Conservation (phyloP, 2,888 invertebrate species). For the Maniola hyperantus region DNA sequence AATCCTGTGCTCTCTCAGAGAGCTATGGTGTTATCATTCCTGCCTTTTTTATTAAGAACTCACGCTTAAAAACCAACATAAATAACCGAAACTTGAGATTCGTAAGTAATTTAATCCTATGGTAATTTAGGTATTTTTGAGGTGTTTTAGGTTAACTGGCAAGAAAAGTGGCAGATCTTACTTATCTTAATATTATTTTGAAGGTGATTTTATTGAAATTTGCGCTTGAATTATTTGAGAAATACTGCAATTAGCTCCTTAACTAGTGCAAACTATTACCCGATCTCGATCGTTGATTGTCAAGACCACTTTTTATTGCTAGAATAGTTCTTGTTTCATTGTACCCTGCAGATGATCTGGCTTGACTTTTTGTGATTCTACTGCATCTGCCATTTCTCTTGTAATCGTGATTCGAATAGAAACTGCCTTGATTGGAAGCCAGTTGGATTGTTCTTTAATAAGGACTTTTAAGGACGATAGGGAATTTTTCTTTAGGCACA, state of each 20-base stretch:
- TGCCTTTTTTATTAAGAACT: no score
- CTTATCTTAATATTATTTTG: no score
- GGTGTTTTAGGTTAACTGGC: no score
- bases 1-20: no score
- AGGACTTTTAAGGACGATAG: background rate
- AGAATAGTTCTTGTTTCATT: slow-evolving; percentile 47
- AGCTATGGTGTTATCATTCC: no score
- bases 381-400: slow-evolving; percentile 34
- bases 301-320: slow-evolving; percentile 46
- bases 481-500: background rate
- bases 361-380: slow-evolving; percentile 47
- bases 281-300: slow-evolving; percentile 36
- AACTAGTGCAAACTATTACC: slow-evolving; percentile 27
- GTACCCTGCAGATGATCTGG: slow-evolving; percentile 40
- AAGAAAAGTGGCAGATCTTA: no score
- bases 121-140: no score
- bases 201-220: no score
- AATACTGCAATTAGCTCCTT: background rate
- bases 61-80: no score
- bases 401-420: slow-evolving; percentile 38
- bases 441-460: slow-evolving; percentile 1
- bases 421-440: slow-evolving; percentile 1
- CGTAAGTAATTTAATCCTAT: no score
- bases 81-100: no score
- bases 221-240: background rate